Percentiles rank a stretch among this genome's conserved stretches.
phyloP scores from a whole-genome alignment of 1,140 invertebrate genomes.

The Chelonus insularis region DNA sequence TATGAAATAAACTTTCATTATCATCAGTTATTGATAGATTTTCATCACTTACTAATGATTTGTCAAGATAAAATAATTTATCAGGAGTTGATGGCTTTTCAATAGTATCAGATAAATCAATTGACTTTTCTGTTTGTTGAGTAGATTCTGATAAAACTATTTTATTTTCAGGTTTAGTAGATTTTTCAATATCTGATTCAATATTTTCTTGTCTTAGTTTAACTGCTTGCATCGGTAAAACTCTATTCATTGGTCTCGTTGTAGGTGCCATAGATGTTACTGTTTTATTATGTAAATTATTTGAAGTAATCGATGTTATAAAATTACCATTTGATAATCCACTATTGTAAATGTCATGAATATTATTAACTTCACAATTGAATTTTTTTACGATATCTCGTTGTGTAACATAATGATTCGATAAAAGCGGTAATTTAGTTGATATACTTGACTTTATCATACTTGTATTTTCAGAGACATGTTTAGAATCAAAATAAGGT shows the following conservation, averaged over 20 bases:
- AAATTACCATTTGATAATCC: neutral
- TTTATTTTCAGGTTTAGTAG: conserved; percentile 34
- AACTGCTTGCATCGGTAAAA: conserved; percentile 70
- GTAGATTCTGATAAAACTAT: too few relatives aligned
- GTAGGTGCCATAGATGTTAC: conserved; percentile 47
- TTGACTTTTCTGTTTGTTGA: too few relatives aligned
- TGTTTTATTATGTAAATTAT: conserved; percentile 5
- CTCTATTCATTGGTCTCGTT: conserved; percentile 71
- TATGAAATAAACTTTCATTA: too few relatives aligned
- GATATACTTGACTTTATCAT: conserved; percentile 57
- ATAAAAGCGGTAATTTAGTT: conserved; percentile 47
- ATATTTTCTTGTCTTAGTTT: conserved; percentile 43
- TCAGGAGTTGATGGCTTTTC: too few relatives aligned
- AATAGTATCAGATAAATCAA: too few relatives aligned
- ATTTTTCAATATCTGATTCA: conserved; percentile 45
- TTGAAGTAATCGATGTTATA: conserved; percentile 24
- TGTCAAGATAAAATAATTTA: too few relatives aligned
- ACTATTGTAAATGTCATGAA: conserved; percentile 41
- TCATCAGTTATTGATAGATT: too few relatives aligned
- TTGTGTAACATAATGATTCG: conserved; percentile 48
- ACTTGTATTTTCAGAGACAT: conserved; percentile 55
- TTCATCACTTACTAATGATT: too few relatives aligned
- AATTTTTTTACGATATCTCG: conserved; percentile 39
- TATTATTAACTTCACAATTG: conserved; percentile 38
- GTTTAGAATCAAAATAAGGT: conserved; percentile 54